These are phyloP conservation scores for Apoda limacodes DNA, from an alignment of 2,888 invertebrate genomes.

Conservation along the genomic window DNA sequence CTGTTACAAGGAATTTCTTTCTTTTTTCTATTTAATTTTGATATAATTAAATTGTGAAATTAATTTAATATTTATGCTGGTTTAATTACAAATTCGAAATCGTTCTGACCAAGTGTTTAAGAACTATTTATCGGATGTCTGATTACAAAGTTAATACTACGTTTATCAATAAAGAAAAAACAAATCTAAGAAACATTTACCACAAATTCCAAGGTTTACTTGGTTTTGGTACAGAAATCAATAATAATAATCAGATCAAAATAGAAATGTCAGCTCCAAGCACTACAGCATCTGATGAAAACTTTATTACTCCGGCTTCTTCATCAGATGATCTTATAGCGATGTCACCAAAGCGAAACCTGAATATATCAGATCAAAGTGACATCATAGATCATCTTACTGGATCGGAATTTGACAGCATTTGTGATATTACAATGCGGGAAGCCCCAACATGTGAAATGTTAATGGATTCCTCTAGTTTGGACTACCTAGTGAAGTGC, in stretches of 20 bases:
- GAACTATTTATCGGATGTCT: too few relatives aligned
- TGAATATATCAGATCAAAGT: conserved; percentile 26
- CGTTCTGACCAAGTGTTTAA: too few relatives aligned
- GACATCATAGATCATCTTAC: conserved; percentile 47
- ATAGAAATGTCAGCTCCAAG: conserved; percentile 37
- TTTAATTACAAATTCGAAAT: too few relatives aligned
- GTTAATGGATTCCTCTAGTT: conserved; percentile 67
- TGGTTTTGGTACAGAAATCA: conserved; percentile 24
- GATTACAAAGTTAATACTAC: too few relatives aligned
- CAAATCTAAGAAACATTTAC: conserved; percentile 33
- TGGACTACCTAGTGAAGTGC: conserved; percentile 67
- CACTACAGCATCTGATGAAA: conserved; percentile 38
- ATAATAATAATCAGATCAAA: conserved; percentile 8
- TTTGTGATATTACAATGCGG: conserved; percentile 56
- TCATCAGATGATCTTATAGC: conserved; percentile 51
- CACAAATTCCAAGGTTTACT: conserved; percentile 36
- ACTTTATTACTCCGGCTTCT: conserved; percentile 45
- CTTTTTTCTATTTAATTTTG: too few relatives aligned
- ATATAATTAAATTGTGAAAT: too few relatives aligned
- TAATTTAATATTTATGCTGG: too few relatives aligned
- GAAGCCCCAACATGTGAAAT: conserved; percentile 47
- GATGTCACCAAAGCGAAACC: conserved; percentile 38
- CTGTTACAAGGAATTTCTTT: too few relatives aligned
- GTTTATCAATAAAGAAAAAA: too few relatives aligned
- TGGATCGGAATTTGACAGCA: conserved; percentile 47